These are phyloP conservation scores for Drosophila bipectinata DNA, from an alignment of 1,140 invertebrate species.

Conservation along the genomic window DNA sequence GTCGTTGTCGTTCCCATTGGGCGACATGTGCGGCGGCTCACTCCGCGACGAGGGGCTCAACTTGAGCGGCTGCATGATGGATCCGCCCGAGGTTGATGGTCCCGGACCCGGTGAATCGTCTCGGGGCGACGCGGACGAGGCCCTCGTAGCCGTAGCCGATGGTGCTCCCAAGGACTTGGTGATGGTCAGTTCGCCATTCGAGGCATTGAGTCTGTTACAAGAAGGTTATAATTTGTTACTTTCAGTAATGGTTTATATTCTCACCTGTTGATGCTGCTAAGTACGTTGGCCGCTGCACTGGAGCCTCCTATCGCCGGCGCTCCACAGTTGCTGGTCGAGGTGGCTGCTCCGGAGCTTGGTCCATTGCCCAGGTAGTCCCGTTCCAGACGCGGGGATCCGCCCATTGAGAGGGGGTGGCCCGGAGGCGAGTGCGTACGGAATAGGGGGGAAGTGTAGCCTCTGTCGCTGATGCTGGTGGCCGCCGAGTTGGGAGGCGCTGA, in stretches of 20 bases:
- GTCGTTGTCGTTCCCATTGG: conserved; percentile 86
- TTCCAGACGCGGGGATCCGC: conserved; percentile 68
- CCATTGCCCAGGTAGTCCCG: conserved; percentile 78
- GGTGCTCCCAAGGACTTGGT: conserved; percentile 88
- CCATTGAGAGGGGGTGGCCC: conserved; percentile 63
- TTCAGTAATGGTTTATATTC: not conserved
- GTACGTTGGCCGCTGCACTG: conserved; percentile 79
- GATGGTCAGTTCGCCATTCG: conserved; percentile 91
- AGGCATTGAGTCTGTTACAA: conserved; percentile 87
- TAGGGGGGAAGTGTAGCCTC: conserved; percentile 81
- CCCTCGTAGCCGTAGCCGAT: conserved; percentile 85
- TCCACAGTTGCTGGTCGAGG: conserved; percentile 40
- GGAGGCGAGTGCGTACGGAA: conserved; percentile 76
- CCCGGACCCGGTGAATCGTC: conserved; percentile 71
- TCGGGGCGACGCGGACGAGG: conserved; percentile 85
- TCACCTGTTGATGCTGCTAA: conserved; percentile 85
- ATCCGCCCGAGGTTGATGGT: conserved; percentile 62
- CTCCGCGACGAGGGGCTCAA: conserved; percentile 70
- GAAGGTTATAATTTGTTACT: not conserved
- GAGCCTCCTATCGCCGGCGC: conserved; percentile 35
- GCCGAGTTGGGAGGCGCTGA: conserved; percentile 32
- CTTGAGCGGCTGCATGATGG: conserved; percentile 76
- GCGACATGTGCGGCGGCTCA: conserved; percentile 83
- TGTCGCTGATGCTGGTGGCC: conserved; percentile 64
- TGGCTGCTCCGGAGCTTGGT: conserved; percentile 43